Evolutionary conservation across 2,888 invertebrate genomes (phyloP).

Genomic region (Oeneis ivallda): DNA sequence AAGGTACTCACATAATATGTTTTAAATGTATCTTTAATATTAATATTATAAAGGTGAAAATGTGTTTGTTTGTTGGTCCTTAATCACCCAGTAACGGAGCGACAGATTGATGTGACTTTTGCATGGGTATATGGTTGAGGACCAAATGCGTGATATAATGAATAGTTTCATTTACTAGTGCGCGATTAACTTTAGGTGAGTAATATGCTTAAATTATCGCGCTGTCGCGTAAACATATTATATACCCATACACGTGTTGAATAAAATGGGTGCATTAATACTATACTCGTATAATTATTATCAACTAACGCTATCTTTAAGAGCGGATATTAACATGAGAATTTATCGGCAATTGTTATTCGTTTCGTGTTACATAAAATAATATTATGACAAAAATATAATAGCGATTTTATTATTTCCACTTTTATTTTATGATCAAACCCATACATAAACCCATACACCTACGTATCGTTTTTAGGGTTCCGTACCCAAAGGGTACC

Average conservation of each 20-base stretch:
- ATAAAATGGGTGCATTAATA: conserved; percentile 21
- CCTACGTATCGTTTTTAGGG: no score
- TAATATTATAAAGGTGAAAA: background rate
- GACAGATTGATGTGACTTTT: no score
- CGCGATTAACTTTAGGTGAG: no score
- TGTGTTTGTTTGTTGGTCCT: background rate
- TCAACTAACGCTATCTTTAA: conserved; percentile 33
- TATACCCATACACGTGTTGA: conserved; percentile 33
- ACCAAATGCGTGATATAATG: no score
- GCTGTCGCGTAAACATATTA: conserved; percentile 20
- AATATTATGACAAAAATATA: conserved; percentile 14
- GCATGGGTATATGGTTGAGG: no score
- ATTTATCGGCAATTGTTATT: conserved; percentile 41
- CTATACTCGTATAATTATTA: conserved; percentile 18
- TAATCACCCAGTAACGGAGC: background rate
- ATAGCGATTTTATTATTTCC: conserved; percentile 19
- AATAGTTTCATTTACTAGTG: no score
- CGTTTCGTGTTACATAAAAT: conserved; percentile 36
- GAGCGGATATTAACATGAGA: conserved; percentile 40
- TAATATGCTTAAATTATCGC: background rate
- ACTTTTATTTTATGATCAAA: conserved; percentile 19
- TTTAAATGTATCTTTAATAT: no score
- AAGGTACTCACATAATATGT: no score
- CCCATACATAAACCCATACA: no score
- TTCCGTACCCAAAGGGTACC: no score